A percentile compares a stretch with the other conserved stretches of the same genome.
Conservation (phyloP, 2,113 vertebrate genomes). For the Pimephales promelas region DNA sequence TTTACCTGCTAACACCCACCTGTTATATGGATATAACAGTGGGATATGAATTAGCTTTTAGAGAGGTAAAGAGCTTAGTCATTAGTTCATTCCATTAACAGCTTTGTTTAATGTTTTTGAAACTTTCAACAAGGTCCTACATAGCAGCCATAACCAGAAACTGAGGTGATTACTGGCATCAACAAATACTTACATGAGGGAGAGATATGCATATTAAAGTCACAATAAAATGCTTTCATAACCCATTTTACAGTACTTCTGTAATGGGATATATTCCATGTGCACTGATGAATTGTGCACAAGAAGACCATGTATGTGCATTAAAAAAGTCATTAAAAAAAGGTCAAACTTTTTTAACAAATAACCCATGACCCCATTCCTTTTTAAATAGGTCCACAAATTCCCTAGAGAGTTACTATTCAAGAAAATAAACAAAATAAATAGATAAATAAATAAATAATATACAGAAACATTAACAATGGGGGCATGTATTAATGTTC, state of each 20-base stretch:
- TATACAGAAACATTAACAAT: neutral
- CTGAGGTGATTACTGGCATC: neutral
- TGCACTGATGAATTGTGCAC: neutral
- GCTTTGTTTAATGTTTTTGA: neutral
- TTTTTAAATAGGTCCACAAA: neutral
- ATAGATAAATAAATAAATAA: neutral
- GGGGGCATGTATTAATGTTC: neutral
- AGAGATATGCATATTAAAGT: neutral
- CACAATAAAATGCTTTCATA: neutral
- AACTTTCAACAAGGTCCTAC: neutral
- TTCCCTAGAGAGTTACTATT: neutral
- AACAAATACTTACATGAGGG: neutral
- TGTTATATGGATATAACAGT: neutral
- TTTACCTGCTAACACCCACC: conserved; percentile 10
- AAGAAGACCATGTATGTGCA: neutral
- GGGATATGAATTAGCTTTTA: conserved; percentile 27
- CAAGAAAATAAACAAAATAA: neutral
- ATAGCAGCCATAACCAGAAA: neutral
- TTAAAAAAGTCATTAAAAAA: neutral
- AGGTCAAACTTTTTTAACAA: neutral
- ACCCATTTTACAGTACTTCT: neutral
- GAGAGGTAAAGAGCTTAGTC: conserved; percentile 7
- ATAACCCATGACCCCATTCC: neutral
- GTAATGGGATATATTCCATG: neutral
- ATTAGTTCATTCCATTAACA: conserved; percentile 7